These are phyloP conservation scores for Hoplostethus mediterraneus DNA, from an alignment of 2,797 vertebrate species.

Conservation along the genomic window DNA sequence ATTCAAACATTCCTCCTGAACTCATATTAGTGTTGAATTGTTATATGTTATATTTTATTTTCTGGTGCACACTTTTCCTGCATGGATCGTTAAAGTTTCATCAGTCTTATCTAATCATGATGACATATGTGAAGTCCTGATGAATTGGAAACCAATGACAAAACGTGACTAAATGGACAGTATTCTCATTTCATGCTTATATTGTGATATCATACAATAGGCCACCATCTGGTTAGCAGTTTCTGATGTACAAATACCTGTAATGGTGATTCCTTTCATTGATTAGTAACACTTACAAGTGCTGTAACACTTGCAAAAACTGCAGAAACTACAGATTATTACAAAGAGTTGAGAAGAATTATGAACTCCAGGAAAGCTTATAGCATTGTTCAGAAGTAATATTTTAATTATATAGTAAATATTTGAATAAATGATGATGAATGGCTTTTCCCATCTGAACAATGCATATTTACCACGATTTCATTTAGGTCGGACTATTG, in stretches of 20 bases:
- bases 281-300: background rate
- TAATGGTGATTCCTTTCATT: constrained; percentile 1
- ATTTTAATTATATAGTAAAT: too few relatives aligned
- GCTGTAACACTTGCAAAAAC: background rate
- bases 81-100: too few relatives aligned
- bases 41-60: background rate
- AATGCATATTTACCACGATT: too few relatives aligned
- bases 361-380: too few relatives aligned
- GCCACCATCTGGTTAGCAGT: background rate
- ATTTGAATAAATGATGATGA: too few relatives aligned
- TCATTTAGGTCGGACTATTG: background rate
- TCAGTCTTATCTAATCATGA: background rate
- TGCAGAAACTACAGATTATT: too few relatives aligned
- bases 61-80: too few relatives aligned
- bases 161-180: background rate
- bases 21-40: background rate
- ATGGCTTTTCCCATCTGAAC: too few relatives aligned
- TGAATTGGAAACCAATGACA: background rate
- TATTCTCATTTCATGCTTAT: too few relatives aligned
- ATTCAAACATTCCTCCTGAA: too few relatives aligned
- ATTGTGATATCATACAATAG: too few relatives aligned
- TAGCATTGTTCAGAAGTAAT: too few relatives aligned
- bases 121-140: background rate
- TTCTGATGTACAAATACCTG: constrained; percentile 1
- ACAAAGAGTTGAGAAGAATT: background rate